Evolutionary conservation across 2,113 vertebrate genomes (phyloP), one percentile per base, ranked within the genome.

Genomic region (Amblyornis subalaris): DNA sequence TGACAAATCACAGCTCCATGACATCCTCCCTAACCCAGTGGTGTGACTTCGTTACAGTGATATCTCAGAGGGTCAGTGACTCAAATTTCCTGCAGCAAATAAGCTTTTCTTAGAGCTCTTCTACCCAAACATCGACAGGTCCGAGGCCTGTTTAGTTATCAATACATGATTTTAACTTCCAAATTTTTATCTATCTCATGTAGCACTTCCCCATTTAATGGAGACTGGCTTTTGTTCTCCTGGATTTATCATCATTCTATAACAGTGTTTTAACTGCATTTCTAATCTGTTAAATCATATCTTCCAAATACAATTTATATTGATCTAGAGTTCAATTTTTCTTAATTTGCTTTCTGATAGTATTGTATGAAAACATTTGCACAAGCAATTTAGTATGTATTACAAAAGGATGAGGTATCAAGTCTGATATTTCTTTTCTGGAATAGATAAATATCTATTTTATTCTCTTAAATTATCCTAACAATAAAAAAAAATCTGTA

Each of bases 321-420:
- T 93, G 89, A 92, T 82, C 76, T 91, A 67, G 31, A 67, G 86
- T 48, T 90, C 60, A 50, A 24, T 93, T 87, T 69, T 90, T 85
- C 61, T 89, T 86, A 55, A 75, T 94, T 90, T 90, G 15, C 4
- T 87, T 87, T 94, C 45, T 66, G 42, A 78, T 47, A 65, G 28
- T 47, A 71, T 35, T 66, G 20, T 74, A 58, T 77, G 86, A 77
- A 95, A 96, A 92, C 0, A 19, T 86, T 77, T 55, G 42, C 51
- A 84, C 6, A 45, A 53, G 4, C 14, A 61, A 75, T 91, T 88
- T 72, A 40, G 3, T 48, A 51, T 45, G 28, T 25, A 36, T 84
- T 84, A 81, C 1, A 5, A 60, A 95, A 85, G 18, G 23, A 29
- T 71, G 22, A 81, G 12, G 9, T 84, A 78, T 61, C 35, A 72